A percentile compares a stretch with the other conserved stretches of the same genome.
phyloP scores from a whole-genome alignment of 2,113 vertebrate genomes.

The Phalacrocorax aristotelis region DNA sequence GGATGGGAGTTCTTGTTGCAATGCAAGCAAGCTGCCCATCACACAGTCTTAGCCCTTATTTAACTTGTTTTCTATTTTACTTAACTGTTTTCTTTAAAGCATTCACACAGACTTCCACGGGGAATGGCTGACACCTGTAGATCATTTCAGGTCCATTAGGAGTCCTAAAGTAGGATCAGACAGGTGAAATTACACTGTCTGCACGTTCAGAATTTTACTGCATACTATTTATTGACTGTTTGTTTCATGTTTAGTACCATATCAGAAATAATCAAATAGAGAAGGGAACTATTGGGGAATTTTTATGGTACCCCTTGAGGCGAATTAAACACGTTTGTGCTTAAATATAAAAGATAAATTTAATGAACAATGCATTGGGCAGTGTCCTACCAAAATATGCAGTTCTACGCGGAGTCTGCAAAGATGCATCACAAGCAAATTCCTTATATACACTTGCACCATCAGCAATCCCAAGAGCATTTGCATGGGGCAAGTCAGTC shows the following conservation, averaged over 20 bases:
- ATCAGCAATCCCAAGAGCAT: neutral
- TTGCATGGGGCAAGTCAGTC: neutral
- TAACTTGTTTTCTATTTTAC: neutral
- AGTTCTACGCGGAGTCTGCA: neutral
- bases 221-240: neutral
- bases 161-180: neutral
- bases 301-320: neutral
- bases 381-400: neutral
- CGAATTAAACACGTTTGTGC: neutral
- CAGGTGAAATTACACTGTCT: neutral
- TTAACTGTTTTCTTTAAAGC: neutral
- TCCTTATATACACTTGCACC: neutral
- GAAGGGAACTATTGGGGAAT: neutral
- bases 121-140: neutral
- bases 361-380: neutral
- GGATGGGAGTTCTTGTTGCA: neutral
- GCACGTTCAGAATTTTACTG: neutral
- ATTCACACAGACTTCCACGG: neutral
- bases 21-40: neutral
- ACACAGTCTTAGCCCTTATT: neutral
- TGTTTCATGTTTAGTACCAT: neutral
- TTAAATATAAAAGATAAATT: neutral
- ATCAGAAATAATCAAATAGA: neutral
- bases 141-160: neutral
- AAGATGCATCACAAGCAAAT: neutral